phyloP scores from a whole-genome alignment of 2,113 vertebrate species.

The Hypomesus transpacificus region DNA sequence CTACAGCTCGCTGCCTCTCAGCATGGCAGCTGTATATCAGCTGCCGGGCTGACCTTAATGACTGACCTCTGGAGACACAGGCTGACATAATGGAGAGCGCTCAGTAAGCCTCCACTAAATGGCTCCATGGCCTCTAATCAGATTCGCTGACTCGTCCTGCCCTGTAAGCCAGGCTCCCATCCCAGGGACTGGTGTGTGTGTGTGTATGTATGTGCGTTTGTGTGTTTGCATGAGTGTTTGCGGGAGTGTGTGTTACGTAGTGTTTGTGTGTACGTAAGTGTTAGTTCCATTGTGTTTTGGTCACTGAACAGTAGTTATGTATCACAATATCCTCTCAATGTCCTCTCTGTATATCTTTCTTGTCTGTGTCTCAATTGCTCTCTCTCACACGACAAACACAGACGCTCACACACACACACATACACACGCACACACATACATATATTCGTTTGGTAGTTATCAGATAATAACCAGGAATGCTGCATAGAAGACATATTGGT shows the following conservation, averaged over 20 bases:
- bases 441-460: neutral
- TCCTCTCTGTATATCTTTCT: too few relatives aligned
- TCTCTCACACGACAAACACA: too few relatives aligned
- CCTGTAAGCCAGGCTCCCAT: slow-evolving; percentile 45
- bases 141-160: slow-evolving; percentile 45
- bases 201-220: neutral
- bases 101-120: slow-evolving; percentile 59
- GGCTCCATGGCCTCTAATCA: slow-evolving; percentile 61
- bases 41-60: slow-evolving; percentile 38
- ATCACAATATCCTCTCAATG: too few relatives aligned
- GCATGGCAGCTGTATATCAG: neutral
- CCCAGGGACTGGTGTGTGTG: slow-evolving; percentile 1
- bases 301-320: too few relatives aligned
- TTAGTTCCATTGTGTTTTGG: too few relatives aligned
- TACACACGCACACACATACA: slow-evolving; percentile 1
- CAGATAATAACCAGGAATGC: neutral
- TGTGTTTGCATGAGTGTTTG: neutral
- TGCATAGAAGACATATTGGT: too few relatives aligned
- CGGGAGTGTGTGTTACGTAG: neutral
- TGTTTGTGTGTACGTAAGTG: neutral
- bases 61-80: slow-evolving; percentile 31
- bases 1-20: neutral
- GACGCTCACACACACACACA: neutral
- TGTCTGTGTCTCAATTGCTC: too few relatives aligned
- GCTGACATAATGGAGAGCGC: slow-evolving; percentile 38